These are phyloP conservation scores for Zootoca vivipara DNA, from an alignment of 2,113 vertebrate genomes.

Conservation along the genomic window DNA sequence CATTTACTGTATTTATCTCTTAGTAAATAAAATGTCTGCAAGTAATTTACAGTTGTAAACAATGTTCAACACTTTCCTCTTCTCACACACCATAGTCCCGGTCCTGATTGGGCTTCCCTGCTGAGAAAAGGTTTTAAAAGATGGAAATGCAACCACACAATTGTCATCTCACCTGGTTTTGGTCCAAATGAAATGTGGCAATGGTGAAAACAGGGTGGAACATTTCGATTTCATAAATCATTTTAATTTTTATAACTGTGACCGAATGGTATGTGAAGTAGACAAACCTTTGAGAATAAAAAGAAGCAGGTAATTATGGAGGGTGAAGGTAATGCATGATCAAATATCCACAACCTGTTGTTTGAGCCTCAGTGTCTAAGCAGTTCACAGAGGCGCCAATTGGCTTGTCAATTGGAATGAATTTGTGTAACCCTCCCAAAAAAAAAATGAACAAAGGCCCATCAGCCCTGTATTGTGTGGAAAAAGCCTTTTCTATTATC, in stretches of 20 bases:
- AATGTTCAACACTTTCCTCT: too few relatives aligned
- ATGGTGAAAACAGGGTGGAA: background rate
- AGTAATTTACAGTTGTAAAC: too few relatives aligned
- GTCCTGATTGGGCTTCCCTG: background rate
- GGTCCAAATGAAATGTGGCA: background rate
- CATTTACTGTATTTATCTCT: too few relatives aligned
- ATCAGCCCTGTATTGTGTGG: background rate
- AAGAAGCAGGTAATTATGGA: background rate
- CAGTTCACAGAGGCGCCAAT: background rate
- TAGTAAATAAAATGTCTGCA: too few relatives aligned
- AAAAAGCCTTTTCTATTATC: too few relatives aligned
- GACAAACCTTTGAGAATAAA: background rate
- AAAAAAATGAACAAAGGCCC: background rate
- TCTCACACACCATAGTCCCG: too few relatives aligned
- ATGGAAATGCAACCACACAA: background rate
- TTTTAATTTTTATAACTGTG: too few relatives aligned
- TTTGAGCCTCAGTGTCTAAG: background rate
- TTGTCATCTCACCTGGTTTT: background rate
- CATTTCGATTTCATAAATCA: background rate
- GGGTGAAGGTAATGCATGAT: background rate
- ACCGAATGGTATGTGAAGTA: too few relatives aligned
- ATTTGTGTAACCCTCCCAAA: background rate
- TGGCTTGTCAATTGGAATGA: background rate
- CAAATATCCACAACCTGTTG: background rate
- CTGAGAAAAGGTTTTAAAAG: too few relatives aligned